Base-by-base conservation (phyloP, 1,140 invertebrate genomes). In the Mesaphorura yosii region DNA sequence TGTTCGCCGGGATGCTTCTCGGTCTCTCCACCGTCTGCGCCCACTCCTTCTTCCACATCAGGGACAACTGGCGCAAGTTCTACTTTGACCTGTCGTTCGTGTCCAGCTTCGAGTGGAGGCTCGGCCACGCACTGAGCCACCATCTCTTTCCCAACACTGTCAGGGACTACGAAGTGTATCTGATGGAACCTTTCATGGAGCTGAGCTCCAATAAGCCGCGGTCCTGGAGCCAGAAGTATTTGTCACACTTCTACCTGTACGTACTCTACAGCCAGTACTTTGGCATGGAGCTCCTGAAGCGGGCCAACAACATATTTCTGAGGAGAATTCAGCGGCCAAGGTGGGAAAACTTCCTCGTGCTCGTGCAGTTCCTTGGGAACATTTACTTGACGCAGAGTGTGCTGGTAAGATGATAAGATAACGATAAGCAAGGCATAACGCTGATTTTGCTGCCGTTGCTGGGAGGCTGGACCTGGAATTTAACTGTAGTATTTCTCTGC, bases 31-130 rank as follows among this genome's bases (percentile, higher is more conserved):
- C 72, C 12, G 72, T 80, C 27, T 73, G 70, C 22, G 76, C 78
- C 0, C 87, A 91, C 64, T 90, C 89, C 68, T 91, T 84, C 65
- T 81, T 88, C 44, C 87, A 91, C 65, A 74, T 80, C 60, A 75
- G 73, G 23, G 79, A 89, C 62, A 87, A 77, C 64, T 87, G 84
- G 73, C 76, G 86, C 37, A 86, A 86, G 80, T 87, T 83, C 64
- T 77, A 84, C 40, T 84, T 84, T 51, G 82, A 88, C 64, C 66
- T 90, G n/a, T 70, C 72, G 23, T 64, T 80, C 45, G 66, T 83
- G 67, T 77, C 78, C 1, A 79, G 66, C 64, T 78, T 78, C 52
- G 77, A 84, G 51, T 89, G 84, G 77, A 58, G 66, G 27, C 59
- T 68, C 17, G 64, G 50, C 22, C 68, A 69, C 45, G 65, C 52